phyloP scores from a whole-genome alignment of 92 coral and sea anemone species.

The Parazoanthus swiftii region DNA sequence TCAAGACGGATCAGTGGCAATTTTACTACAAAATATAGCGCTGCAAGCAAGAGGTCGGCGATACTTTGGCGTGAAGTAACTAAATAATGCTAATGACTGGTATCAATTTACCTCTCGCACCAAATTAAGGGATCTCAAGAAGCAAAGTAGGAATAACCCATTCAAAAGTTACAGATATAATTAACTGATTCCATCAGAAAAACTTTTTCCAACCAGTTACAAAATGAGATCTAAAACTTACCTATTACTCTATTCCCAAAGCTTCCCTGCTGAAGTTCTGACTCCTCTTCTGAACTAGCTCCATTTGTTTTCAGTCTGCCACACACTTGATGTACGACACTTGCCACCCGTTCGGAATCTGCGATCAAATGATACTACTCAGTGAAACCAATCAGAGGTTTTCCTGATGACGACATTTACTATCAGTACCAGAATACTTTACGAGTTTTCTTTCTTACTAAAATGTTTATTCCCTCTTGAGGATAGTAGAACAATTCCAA shows the following conservation, averaged over 20 bases:
- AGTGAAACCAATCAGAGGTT: no score
- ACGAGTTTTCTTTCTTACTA: no score
- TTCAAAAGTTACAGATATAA: background rate
- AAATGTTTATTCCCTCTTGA: no score
- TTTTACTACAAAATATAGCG: background rate
- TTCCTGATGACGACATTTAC: no score
- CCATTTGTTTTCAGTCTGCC: background rate
- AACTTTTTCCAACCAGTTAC: background rate
- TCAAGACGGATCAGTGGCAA: background rate
- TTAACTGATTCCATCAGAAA: background rate
- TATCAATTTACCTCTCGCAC: background rate
- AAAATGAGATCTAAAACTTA: background rate
- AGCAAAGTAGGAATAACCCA: background rate
- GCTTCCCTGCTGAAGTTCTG: background rate
- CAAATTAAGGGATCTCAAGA: no score
- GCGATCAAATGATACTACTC: background rate
- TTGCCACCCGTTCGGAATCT: conserved; percentile 17
- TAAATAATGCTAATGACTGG: no score
- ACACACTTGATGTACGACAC: conserved; percentile 5
- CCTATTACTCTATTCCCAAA: conserved; percentile 25
- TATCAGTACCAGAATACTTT: no score
- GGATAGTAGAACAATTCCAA: no score
- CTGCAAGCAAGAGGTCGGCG: background rate
- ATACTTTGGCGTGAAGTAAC: background rate
- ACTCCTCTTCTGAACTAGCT: background rate